Conservation (phyloP, 30 jellyfish, hydroid and myxozoan genomes). For the Pseudorhiza aurosa region DNA sequence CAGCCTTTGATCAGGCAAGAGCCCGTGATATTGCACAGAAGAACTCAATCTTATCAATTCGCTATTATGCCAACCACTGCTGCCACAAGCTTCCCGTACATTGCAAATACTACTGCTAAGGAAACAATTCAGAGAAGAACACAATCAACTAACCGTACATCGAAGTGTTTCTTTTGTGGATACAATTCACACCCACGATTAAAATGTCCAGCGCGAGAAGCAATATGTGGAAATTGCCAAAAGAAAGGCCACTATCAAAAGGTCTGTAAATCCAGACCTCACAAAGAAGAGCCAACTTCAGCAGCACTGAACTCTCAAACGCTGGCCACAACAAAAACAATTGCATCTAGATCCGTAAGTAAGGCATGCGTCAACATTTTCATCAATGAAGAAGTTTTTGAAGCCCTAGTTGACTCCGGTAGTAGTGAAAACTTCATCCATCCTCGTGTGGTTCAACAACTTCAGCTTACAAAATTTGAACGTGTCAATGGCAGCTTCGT, state of each 20-base stretch:
- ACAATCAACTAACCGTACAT: conserved; percentile 7
- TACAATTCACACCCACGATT: conserved; percentile 20
- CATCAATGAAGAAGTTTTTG: conserved; percentile 20
- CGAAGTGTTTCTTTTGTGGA: conserved; percentile 55
- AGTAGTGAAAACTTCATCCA: conserved; percentile 47
- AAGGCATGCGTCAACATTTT: conserved; percentile 16
- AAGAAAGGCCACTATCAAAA: conserved; percentile 56
- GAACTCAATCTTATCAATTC: conserved; percentile 22
- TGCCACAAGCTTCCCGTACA: not conserved
- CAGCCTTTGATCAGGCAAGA: conserved; percentile 44
- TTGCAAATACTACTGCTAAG: not conserved
- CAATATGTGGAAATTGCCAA: conserved; percentile 52
- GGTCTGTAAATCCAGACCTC: conserved; percentile 37
- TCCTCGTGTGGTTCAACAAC: conserved; percentile 28
- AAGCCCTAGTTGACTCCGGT: conserved; percentile 62
- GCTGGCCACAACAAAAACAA: conserved; percentile 20
- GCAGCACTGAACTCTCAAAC: conserved; percentile 29
- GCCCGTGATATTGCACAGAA: conserved; percentile 66
- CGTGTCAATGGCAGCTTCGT: conserved; percentile 67
- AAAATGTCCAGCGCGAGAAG: conserved; percentile 68
- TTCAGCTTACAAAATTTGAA: conserved; percentile 2
- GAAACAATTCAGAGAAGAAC: not conserved
- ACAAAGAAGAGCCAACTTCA: conserved; percentile 40
- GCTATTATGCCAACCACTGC: conserved; percentile 27
- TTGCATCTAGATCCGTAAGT: no score